Conservation (phyloP, 2,113 vertebrate genomes). For the Carettochelys insculpta region DNA sequence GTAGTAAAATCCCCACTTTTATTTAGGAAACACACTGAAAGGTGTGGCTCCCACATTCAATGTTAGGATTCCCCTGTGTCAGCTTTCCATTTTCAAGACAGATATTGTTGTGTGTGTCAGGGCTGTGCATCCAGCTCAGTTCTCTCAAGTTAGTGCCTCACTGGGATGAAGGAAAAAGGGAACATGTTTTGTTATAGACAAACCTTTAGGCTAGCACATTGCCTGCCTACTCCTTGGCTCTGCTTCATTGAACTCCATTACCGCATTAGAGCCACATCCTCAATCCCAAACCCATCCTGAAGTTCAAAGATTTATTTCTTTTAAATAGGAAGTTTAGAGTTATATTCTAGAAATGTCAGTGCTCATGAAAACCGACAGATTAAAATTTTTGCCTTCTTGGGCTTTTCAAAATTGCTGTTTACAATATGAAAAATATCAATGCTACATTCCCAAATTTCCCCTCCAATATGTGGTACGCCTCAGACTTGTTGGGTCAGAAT, state of each 20-base stretch:
- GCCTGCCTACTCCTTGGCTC: not conserved
- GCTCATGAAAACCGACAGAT: not conserved
- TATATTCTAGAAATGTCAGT: not conserved
- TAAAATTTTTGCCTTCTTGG: no score
- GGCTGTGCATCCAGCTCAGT: not conserved
- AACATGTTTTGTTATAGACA: not conserved
- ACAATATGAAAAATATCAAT: no score
- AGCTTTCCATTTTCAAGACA: not conserved
- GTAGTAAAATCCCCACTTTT: not conserved
- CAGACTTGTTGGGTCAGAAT: not conserved
- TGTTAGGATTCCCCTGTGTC: not conserved
- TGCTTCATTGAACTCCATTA: not conserved
- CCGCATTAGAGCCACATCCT: not conserved
- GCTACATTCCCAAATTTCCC: not conserved
- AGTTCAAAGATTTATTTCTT: not conserved
- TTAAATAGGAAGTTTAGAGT: not conserved
- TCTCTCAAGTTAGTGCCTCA: not conserved
- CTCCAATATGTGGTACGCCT: not conserved
- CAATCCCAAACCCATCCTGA: not conserved
- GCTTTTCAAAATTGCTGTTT: no score
- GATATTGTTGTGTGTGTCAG: not conserved
- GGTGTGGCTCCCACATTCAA: not conserved
- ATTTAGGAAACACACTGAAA: not conserved
- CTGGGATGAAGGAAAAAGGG: not conserved
- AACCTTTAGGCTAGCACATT: not conserved